phyloP scores from a whole-genome alignment of 1,140 invertebrate species.

The Himalopsyche phryganea region DNA sequence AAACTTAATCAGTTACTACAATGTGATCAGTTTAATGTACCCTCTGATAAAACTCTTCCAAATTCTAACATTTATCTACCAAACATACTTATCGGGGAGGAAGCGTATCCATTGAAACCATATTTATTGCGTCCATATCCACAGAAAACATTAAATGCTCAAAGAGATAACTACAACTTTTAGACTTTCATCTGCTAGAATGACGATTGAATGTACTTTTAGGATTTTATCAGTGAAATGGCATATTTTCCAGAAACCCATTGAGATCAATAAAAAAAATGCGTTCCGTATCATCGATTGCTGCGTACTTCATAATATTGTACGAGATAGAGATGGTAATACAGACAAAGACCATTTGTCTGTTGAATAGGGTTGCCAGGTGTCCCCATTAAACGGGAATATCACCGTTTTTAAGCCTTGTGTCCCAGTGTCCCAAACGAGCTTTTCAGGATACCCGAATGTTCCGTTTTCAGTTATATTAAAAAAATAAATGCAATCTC shows the following conservation, averaged over 20 bases:
- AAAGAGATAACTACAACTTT: constrained; percentile 4
- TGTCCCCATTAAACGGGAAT: too few relatives aligned
- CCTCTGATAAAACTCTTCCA: constrained; percentile 27
- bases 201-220: constrained; percentile 20
- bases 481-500: too few relatives aligned
- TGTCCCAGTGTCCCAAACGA: too few relatives aligned
- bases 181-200: constrained; percentile 8
- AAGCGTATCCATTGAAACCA: constrained; percentile 39
- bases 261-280: constrained; percentile 14
- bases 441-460: too few relatives aligned
- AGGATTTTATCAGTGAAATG: constrained; percentile 23
- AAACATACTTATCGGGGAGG: constrained; percentile 44
- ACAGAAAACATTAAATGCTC: not conserved
- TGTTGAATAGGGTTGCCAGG: too few relatives aligned
- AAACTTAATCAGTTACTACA: constrained; percentile 21
- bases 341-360: too few relatives aligned
- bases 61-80: constrained; percentile 26
- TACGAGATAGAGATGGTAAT: constrained; percentile 2
- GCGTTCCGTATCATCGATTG: constrained; percentile 14
- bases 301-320: constrained; percentile 23
- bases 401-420: too few relatives aligned
- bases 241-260: constrained; percentile 11
- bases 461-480: too few relatives aligned
- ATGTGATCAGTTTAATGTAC: constrained; percentile 26
- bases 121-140: constrained; percentile 41